Percentiles rank a stretch among this genome's conserved stretches.
phyloP scores from a whole-genome alignment of 2,797 vertebrate species.

The Helostoma temminkii region DNA sequence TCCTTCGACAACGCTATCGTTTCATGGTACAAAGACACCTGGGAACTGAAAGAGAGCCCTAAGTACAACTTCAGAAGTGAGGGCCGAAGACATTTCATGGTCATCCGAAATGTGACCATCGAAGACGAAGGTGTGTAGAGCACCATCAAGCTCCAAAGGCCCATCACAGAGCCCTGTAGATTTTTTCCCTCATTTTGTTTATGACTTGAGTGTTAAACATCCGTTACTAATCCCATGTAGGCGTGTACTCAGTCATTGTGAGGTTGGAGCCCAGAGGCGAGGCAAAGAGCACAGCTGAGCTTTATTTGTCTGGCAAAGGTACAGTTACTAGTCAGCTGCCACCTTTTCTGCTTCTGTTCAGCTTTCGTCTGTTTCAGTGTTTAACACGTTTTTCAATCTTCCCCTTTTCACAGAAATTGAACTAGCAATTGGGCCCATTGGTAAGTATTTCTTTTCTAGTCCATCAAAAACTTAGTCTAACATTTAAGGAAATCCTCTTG shows the following conservation, averaged over 20 bases:
- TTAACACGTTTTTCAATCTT: slow-evolving; percentile 62
- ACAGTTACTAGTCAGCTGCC: slow-evolving; percentile 61
- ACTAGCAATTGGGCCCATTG: slow-evolving; percentile 91
- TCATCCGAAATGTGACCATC: slow-evolving; percentile 95
- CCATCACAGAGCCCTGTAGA: slow-evolving; percentile 28
- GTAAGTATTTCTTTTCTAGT: slow-evolving; percentile 82
- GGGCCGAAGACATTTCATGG: slow-evolving; percentile 98
- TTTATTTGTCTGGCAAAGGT: slow-evolving; percentile 97
- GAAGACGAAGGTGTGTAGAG: slow-evolving; percentile 96
- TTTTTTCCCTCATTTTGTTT: slow-evolving; percentile 58
- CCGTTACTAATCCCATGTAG: slow-evolving; percentile 85
- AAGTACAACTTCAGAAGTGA: slow-evolving; percentile 98
- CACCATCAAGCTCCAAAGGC: slow-evolving; percentile 29
- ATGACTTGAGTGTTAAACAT: slow-evolving; percentile 65
- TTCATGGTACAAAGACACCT: slow-evolving; percentile 98
- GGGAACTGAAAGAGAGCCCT: slow-evolving; percentile 92
- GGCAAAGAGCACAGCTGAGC: slow-evolving; percentile 97
- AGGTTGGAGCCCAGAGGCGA: slow-evolving; percentile 96
- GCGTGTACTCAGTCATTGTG: slow-evolving; percentile 98
- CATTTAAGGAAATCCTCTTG: slow-evolving; percentile 39
- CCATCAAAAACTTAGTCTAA: not conserved
- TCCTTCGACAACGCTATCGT: slow-evolving; percentile 98
- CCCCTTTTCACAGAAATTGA: slow-evolving; percentile 92
- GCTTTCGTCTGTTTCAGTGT: slow-evolving; percentile 29
- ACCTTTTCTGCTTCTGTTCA: slow-evolving; percentile 62